Conservation (phyloP, 2,113 vertebrate genomes). For the Catharus bicknelli region DNA sequence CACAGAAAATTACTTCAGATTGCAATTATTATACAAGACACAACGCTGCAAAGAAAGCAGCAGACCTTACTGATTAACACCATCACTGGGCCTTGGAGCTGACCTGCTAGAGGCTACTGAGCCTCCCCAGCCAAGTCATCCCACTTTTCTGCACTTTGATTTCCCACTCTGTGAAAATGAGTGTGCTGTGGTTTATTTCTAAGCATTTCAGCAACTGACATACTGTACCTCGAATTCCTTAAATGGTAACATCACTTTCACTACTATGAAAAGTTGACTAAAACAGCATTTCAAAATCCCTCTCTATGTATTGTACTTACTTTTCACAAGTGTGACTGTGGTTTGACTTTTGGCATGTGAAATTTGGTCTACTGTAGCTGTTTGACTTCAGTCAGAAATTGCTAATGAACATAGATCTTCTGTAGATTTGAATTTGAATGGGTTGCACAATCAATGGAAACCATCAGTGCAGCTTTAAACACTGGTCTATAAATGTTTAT, state of each 20-base stretch:
- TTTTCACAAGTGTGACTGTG: conserved; percentile 3
- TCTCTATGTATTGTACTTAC: conserved; percentile 1
- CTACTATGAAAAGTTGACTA: conserved; percentile 30
- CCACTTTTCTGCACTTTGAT: not conserved
- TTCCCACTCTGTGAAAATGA: not conserved
- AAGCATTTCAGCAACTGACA: conserved; percentile 44
- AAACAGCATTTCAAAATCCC: conserved; percentile 38
- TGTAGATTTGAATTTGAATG: not conserved
- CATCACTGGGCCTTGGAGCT: not conserved
- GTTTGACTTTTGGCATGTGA: conserved; percentile 26
- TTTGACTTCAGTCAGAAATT: not conserved
- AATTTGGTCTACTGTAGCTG: not conserved
- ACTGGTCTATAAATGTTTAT: not conserved
- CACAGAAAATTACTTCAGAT: not conserved
- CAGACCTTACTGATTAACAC: not conserved
- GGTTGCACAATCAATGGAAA: not conserved
- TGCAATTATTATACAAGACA: not conserved
- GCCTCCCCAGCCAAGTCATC: not conserved
- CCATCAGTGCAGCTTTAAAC: not conserved
- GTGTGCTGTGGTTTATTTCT: conserved; percentile 1
- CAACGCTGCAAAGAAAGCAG: not conserved
- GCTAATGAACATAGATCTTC: not conserved
- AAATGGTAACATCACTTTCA: conserved; percentile 36
- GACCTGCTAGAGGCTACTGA: not conserved
- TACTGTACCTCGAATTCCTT: conserved; percentile 25